phyloP scores from a whole-genome alignment of 2,797 vertebrate genomes.

The Peromyscus attwateri region DNA sequence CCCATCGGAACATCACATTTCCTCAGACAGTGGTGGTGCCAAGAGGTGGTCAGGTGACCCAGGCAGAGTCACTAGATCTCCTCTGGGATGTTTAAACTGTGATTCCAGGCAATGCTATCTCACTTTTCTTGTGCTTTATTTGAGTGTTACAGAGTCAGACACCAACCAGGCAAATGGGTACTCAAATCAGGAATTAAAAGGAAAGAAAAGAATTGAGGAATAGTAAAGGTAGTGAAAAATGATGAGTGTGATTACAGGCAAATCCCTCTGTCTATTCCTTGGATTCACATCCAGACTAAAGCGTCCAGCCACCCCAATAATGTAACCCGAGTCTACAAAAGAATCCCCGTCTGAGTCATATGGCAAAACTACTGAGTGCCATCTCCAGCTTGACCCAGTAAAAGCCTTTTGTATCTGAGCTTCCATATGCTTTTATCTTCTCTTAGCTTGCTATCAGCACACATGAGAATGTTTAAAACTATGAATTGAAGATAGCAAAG shows the following conservation, averaged over 20 bases:
- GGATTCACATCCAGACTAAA: neutral
- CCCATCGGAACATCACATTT: neutral
- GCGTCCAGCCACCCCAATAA: neutral
- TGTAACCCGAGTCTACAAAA: neutral
- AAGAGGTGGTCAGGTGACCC: neutral
- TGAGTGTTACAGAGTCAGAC: neutral
- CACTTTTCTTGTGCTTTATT: neutral
- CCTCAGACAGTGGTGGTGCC: neutral
- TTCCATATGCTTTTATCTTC: neutral
- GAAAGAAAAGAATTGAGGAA: neutral
- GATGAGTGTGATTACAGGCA: neutral
- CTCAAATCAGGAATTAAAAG: neutral
- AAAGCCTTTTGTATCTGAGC: neutral
- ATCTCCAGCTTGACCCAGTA: neutral
- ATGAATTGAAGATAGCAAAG: neutral
- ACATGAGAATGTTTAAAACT: slow-evolving; percentile 13
- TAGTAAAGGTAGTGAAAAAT: neutral
- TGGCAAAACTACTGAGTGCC: neutral
- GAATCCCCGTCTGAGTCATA: neutral
- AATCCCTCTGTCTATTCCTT: neutral
- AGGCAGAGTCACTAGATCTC: neutral
- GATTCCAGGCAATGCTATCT: neutral
- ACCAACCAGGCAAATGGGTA: neutral
- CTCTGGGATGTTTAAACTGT: neutral
- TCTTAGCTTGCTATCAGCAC: neutral